Conservation (phyloP, 2,113 vertebrate genomes). For the Megaceryle torquata region DNA sequence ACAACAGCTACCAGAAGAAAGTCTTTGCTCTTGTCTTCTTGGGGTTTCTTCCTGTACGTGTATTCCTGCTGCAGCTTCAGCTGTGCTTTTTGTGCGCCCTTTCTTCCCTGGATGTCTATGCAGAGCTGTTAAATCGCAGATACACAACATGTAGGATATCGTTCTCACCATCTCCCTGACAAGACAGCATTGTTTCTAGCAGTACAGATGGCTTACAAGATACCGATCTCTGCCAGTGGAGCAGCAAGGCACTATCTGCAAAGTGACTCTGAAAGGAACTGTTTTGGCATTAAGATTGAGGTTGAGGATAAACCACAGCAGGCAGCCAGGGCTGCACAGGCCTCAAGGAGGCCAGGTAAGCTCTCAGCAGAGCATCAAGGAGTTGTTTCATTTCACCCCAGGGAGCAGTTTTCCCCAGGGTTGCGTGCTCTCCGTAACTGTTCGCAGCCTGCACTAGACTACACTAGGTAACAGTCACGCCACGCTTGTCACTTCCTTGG, state of each 20-base stretch:
- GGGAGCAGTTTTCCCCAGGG: not conserved
- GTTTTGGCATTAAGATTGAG: not conserved
- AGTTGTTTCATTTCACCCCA: not conserved
- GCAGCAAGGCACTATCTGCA: not conserved
- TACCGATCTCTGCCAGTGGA: constrained; percentile 11
- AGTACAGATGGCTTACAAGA: constrained; percentile 28
- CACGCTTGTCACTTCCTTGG: constrained; percentile 45
- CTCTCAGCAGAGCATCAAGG: not conserved
- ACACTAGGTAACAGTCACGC: not conserved
- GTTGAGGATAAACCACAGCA: not conserved
- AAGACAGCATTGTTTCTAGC: constrained; percentile 42
- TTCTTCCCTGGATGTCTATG: not conserved
- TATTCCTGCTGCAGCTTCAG: not conserved
- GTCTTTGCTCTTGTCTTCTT: not conserved
- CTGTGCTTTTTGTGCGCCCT: not conserved
- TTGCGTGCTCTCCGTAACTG: not conserved
- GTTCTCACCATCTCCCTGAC: constrained; percentile 1
- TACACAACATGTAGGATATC: not conserved
- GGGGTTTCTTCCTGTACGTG: not conserved
- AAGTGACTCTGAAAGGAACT: not conserved
- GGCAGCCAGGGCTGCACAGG: not conserved
- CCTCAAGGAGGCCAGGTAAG: not conserved
- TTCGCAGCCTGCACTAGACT: not conserved
- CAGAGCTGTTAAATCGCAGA: not conserved
- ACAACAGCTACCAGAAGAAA: not conserved